Evolutionary conservation across 2,888 invertebrate species (phyloP), one percentile per base, ranked within the genome.

Genomic region (Andrena hattorfiana): DNA sequence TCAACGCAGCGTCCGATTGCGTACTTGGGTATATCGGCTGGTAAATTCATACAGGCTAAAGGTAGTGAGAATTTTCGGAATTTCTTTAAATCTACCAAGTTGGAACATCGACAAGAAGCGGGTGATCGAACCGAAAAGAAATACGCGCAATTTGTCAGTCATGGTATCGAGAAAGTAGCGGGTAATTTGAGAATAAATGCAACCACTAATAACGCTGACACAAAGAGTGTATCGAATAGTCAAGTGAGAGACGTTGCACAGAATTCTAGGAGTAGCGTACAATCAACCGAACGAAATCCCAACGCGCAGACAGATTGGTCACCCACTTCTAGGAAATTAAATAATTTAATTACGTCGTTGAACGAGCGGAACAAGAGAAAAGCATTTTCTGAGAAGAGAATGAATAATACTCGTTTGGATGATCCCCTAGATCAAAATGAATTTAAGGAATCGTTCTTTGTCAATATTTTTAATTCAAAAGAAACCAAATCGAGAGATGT

Each of bases 11-110:
- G 95, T 63, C 94, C 95, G 0, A 91, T 95, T 56, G 90, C 93
- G 4, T 94, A 94, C 85, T 91, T 96, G 48, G 95, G 95, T 0
- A 81, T 96, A 42, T 95, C 95, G 2, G 95, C 95, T 49, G 94
- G 95, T 28, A 95, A 95, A 89, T 93, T 94, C 74, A 62, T 93
- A 2, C 84, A 81, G 16, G 89, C 88, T 20, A 93, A 92, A 77
- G 92, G 91, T 13, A 92, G 91, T 30, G 87, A 85, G 26, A 91
- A 87, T 80, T 92, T 94, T 64, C 76, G 87, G 1, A 93, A 93
- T 79, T 94, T 92, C 71, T 94, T 94, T 85, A 89, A 84, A 94
- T 74, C 87, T 77, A 23, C 92, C 91, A 77, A 93, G 86, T 87
- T 90, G 88, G 62, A 93, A 93, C 81, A 66, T 91, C 30, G 49